phyloP scores from a whole-genome alignment of 2,797 vertebrate genomes.

The Varecia variegata region DNA sequence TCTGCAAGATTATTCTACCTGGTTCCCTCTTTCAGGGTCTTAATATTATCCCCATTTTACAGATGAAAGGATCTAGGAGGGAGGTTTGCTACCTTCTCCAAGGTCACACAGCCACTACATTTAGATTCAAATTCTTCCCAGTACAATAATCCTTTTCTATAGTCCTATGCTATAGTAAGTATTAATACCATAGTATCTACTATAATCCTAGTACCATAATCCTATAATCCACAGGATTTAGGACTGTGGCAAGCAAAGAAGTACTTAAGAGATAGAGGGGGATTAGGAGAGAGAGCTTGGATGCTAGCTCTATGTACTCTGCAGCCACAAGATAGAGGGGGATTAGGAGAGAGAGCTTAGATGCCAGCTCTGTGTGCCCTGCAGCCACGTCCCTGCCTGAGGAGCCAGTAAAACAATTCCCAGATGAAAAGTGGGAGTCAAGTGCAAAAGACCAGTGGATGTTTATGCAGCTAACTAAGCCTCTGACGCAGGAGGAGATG shows the following conservation, averaged over 20 bases:
- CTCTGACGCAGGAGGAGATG: background rate
- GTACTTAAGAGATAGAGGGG: background rate
- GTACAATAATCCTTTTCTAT: background rate
- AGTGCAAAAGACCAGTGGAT: background rate
- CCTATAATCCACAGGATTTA: background rate
- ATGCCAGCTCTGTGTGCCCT: background rate
- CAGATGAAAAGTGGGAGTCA: background rate
- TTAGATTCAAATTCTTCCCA: background rate
- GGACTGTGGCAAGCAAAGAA: background rate
- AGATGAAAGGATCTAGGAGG: background rate
- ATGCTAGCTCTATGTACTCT: background rate
- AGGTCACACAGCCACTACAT: background rate
- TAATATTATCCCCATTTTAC: background rate
- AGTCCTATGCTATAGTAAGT: background rate
- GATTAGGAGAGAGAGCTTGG: background rate
- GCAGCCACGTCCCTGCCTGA: background rate
- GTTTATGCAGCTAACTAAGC: background rate
- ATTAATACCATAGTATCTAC: background rate
- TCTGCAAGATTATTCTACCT: background rate
- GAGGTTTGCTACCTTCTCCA: background rate
- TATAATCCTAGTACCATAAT: background rate
- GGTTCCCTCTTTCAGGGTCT: background rate
- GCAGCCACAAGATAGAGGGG: background rate
- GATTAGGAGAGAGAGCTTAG: background rate
- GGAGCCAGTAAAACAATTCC: background rate